Evolutionary conservation across 2,797 vertebrate species (phyloP).

Genomic region (Cuniculus paca): DNA sequence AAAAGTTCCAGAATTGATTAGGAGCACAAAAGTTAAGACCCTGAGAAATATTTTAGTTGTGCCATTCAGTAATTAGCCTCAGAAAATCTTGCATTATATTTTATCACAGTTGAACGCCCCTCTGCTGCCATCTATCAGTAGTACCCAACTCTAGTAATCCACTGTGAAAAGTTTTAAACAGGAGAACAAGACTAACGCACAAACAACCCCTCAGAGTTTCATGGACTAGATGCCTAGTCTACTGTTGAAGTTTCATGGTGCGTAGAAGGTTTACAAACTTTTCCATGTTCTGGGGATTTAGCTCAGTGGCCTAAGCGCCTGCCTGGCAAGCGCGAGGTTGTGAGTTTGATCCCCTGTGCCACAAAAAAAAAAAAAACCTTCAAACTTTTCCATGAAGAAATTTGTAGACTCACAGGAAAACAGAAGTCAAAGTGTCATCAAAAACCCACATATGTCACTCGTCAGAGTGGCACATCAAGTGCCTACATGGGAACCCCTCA

Average conservation of each 20-base stretch:
- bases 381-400: background rate
- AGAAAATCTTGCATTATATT: conserved; percentile 7
- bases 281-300: no score
- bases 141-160: background rate
- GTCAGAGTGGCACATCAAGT: background rate
- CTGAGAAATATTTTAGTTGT: background rate
- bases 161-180: background rate
- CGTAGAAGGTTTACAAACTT: background rate
- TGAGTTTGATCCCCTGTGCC: no score
- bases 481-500: background rate
- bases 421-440: background rate
- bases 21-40: conserved; percentile 22
- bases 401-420: background rate
- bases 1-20: conserved; percentile 16
- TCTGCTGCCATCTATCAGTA: conserved; percentile 14
- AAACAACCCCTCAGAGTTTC: background rate
- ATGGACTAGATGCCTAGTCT: background rate
- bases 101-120: background rate
- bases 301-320: no score
- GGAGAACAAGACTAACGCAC: background rate
- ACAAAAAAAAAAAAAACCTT: no score
- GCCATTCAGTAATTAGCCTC: conserved; percentile 47
- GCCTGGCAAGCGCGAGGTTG: no score
- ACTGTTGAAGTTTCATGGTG: background rate
- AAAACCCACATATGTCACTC: background rate